Conservation (phyloP, 1,140 invertebrate genomes). For the Uloborus diversus region DNA sequence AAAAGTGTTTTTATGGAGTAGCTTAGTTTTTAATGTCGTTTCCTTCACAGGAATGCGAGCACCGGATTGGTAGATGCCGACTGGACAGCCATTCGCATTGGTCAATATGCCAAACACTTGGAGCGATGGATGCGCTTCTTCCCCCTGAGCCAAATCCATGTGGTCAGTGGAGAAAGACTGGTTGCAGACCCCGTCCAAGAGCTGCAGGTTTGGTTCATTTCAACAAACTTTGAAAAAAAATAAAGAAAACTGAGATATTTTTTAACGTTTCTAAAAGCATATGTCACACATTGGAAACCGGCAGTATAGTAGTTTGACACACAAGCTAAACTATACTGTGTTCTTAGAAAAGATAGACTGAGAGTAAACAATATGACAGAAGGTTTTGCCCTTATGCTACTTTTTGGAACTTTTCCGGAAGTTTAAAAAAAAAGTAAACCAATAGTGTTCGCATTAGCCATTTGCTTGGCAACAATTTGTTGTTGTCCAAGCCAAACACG, state of each 20-base stretch:
- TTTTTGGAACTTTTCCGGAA: too few species aligned
- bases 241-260: not conserved
- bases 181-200: slow-evolving; percentile 67
- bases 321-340: not conserved
- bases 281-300: not conserved
- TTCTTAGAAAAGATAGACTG: not conserved
- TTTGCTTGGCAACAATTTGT: too few species aligned
- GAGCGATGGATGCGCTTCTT: slow-evolving; percentile 68
- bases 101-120: slow-evolving; percentile 68
- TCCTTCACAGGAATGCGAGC: slow-evolving; percentile 37
- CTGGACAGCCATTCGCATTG: slow-evolving; percentile 68
- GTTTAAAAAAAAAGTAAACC: too few species aligned
- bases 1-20: too few species aligned
- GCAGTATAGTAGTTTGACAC: not conserved
- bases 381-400: too few species aligned
- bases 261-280: not conserved
- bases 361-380: not conserved
- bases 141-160: slow-evolving; percentile 66
- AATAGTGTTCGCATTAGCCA: too few species aligned
- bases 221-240: not conserved
- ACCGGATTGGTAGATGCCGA: slow-evolving; percentile 66
- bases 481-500: too few species aligned
- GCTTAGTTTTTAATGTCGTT: too few species aligned
- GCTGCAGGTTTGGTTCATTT: slow-evolving; percentile 59
- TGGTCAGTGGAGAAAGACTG: slow-evolving; percentile 69